Base-by-base conservation (phyloP, 2,113 vertebrate species). In the Cichladusa arquata region DNA sequence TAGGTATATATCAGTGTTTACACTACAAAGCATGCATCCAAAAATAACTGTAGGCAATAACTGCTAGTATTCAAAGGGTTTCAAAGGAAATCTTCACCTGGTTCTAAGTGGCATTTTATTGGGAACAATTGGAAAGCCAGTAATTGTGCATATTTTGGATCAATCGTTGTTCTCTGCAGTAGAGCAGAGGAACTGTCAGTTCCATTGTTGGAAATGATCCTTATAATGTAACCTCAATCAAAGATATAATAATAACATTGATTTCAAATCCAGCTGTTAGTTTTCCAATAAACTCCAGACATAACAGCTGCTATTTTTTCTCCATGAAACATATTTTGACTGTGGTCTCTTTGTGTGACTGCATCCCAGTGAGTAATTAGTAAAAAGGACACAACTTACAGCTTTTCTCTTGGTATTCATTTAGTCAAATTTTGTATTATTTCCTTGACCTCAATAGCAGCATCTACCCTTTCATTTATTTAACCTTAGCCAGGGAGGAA, bases 401-500 rank as follows among this genome's bases (percentile, higher is more conserved):
- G 42, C 5, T 81, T 95, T 25, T 79, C 61, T 34, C 22, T 29
- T 38, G 91, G 33, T 76, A 92, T 76, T 87, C 38, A 78, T 94
- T 79, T 48, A 80, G 34, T 48, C 50, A 93, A 86, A 65, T 71
- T 95, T 88, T 56, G 9, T 38, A 45, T 88, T 83, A 72, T 70
- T 86, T 34, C 34, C 36, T 54, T 93, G 84, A 93, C 44, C n/a
- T 90, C 67, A 80, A 50, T 29, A 91, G 26, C 23, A 86, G 26
- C 51, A 36, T 73, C 62, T 86, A 85, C 56, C 60, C 38, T 83
- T 92, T 90, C 13, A 34, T 85, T 93, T 94, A 90, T 91, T 97
- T 97, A 95, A 91, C 80, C 74, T 95, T 60, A 61, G 51, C 36
- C 91, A 93, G 60, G 88, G 50, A 95, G 66, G 20, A 87, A 94